Conservation (phyloP, 2,888 invertebrate species). For the Pherbina coryleti region DNA sequence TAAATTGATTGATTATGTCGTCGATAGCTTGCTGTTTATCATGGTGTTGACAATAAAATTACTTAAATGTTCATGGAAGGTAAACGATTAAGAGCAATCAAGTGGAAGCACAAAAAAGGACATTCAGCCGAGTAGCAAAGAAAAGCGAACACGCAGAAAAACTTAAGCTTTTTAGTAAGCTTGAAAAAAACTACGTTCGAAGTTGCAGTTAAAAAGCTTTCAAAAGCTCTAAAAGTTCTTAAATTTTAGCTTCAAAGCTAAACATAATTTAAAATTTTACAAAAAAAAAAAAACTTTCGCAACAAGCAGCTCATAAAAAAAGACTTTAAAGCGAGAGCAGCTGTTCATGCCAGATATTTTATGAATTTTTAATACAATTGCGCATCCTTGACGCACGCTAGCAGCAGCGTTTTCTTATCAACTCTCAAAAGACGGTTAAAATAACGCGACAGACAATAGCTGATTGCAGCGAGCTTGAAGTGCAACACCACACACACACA, state of each 20-base stretch:
- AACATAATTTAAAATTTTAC: no score
- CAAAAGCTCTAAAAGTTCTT: no score
- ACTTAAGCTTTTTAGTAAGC: not conserved
- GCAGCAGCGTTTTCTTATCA: slow-evolving; percentile 1
- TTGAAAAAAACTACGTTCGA: no score
- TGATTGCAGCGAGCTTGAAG: not conserved
- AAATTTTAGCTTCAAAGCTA: no score
- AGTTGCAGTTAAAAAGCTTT: no score
- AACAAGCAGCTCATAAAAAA: no score
- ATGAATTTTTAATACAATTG: no score
- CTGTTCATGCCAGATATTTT: no score
- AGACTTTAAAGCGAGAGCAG: no score
- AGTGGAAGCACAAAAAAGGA: not conserved
- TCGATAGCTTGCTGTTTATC: slow-evolving; percentile 32
- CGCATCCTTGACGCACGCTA: no score
- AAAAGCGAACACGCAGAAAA: not conserved
- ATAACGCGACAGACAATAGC: not conserved
- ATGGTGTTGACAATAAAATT: slow-evolving; percentile 39
- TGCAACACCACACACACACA: no score
- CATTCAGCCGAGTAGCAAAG: not conserved
- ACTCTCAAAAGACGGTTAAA: not conserved
- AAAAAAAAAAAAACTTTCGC: no score
- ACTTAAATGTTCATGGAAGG: slow-evolving; percentile 34
- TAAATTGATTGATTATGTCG: slow-evolving; percentile 39
- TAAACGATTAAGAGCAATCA: slow-evolving; percentile 23